Evolutionary conservation across 2,797 vertebrate genomes (phyloP), one percentile per base, ranked within the genome.

Genomic region (Onychomys torridus): DNA sequence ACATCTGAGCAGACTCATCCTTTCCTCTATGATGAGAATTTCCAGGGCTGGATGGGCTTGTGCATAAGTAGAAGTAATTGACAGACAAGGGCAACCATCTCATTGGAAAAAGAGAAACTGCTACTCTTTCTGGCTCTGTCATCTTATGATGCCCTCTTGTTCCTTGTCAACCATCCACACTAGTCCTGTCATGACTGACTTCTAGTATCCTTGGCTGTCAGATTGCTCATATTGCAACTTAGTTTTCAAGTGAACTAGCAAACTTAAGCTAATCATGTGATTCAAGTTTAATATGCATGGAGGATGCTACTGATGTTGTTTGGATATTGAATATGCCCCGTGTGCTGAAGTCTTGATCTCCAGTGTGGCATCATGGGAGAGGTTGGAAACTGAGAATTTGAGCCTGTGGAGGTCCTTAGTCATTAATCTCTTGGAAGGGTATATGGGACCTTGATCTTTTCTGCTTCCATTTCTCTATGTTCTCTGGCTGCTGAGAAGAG

Each of bases 1-100:
- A 11, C 75, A 78, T 81, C 52, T 89, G 21, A 37, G 52, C 19
- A 83, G 82, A 83, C 49, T 34, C 1, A 2, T 49, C 40, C 65
- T 95, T 95, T 88, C 71, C 78, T 94, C n/a, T n/a, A 32, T 32
- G 23, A 91, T 71, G 81, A 92, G 57, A 29, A 85, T 59, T 19
- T 81, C 65, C 40, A 88, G 43, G 52, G 13, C 85, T 85, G 46
- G 43, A 23, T 71, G 34, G 59, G 29, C 23, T 92, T 67, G 52
- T 63, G 4, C 21, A 37, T 82, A 65, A 52, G 27, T 12, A 91
- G 89, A 96, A 49, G 71, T 49, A 32, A 17, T 78, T 86, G 67
- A 76, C 73, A 49, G 67, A 76, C 73, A 49, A 79, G 75, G 87
- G 75, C 40, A 93, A 34, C 17, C 6, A 29, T 87, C 79, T 93